These are phyloP conservation scores for Temnopleurus reevesii DNA, from an alignment of 53 echinoderm and acorn worm species.

Conservation along the genomic window DNA sequence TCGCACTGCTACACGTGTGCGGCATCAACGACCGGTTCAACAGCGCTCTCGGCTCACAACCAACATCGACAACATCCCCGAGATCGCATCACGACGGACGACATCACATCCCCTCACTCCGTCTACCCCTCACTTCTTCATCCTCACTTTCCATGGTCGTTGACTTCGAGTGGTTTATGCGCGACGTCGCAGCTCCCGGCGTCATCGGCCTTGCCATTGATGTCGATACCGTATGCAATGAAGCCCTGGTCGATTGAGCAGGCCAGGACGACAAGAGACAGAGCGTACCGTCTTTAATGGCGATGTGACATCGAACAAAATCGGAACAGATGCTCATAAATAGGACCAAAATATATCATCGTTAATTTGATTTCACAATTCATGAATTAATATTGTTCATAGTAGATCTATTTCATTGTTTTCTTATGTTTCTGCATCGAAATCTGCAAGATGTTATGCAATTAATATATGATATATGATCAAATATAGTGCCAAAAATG, in stretches of 20 bases:
- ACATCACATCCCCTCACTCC: background rate
- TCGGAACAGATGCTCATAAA: too few relatives aligned
- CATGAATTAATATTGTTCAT: too few relatives aligned
- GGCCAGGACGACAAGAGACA: background rate
- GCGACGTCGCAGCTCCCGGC: conserved; percentile 41
- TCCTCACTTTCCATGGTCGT: conserved; percentile 47
- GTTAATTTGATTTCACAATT: too few relatives aligned
- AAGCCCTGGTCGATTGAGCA: conserved; percentile 42
- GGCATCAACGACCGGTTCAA: background rate
- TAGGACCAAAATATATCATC: too few relatives aligned
- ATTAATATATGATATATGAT: too few relatives aligned
- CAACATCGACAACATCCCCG: conserved; percentile 32
- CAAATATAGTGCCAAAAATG: background rate
- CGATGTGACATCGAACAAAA: background rate
- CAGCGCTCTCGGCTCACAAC: background rate
- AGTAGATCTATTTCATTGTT: too few relatives aligned
- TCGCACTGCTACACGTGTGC: conserved; percentile 60
- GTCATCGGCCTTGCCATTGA: conserved; percentile 31
- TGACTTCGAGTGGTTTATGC: conserved; percentile 45
- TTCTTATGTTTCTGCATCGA: too few relatives aligned
- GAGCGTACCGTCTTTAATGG: conserved; percentile 22
- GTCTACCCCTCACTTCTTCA: conserved; percentile 39
- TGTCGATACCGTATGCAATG: conserved; percentile 47
- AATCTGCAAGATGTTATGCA: too few relatives aligned
- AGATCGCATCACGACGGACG: conserved; percentile 19